A percentile compares a stretch with the other conserved stretches of the same genome.
phyloP scores from a whole-genome alignment of 1,140 invertebrate species.

The Triops cancriformis region DNA sequence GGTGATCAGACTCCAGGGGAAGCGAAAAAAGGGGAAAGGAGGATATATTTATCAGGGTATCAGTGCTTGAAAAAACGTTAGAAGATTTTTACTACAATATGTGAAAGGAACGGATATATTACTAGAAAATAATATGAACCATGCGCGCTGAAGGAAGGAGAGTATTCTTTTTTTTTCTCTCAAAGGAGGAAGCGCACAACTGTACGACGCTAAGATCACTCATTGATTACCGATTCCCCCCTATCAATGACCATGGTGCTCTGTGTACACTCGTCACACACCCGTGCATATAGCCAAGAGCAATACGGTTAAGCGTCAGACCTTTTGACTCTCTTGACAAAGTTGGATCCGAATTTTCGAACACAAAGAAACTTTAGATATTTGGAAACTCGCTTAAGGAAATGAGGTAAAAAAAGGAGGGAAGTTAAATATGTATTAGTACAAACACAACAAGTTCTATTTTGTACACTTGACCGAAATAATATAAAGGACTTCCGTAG shows the following conservation, averaged over 20 bases:
- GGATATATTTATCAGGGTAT: background rate
- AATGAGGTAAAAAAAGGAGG: too few species aligned
- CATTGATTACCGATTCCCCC: slow-evolving; percentile 5
- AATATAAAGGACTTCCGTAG: too few species aligned
- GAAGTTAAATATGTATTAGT: too few species aligned
- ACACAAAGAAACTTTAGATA: too few species aligned
- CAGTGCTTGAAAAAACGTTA: background rate
- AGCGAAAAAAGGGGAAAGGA: background rate
- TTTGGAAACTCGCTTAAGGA: too few species aligned
- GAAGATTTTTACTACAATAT: background rate
- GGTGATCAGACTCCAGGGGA: background rate
- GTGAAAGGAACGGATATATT: background rate
- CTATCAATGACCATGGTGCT: background rate
- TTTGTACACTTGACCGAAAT: too few species aligned
- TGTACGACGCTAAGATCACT: background rate
- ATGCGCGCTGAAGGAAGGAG: background rate
- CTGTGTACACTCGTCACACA: background rate
- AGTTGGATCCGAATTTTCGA: too few species aligned
- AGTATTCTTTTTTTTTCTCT: too few species aligned
- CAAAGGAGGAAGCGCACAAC: background rate
- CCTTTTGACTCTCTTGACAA: too few species aligned
- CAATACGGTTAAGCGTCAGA: background rate
- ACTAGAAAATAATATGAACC: background rate
- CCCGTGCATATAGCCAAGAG: background rate
- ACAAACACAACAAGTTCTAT: too few species aligned